A percentile compares a stretch with the other conserved stretches of the same genome.
phyloP scores from a whole-genome alignment of 2,113 vertebrate species.

The Catharus bicknelli region DNA sequence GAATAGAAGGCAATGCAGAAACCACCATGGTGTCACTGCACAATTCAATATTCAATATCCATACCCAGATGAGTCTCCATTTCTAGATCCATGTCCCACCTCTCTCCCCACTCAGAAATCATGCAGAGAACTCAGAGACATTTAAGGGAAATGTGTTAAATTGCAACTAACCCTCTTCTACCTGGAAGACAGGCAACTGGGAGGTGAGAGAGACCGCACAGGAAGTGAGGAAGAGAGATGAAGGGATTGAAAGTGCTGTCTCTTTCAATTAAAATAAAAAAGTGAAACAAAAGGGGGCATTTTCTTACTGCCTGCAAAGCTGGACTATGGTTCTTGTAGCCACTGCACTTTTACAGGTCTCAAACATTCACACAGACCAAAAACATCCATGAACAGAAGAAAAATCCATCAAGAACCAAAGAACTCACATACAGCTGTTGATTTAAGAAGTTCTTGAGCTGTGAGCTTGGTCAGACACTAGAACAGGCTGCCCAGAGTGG shows the following conservation, averaged over 20 bases:
- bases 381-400: not conserved
- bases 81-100: not conserved
- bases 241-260: not conserved
- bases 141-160: not conserved
- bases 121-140: not conserved
- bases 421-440: not conserved
- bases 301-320: not conserved
- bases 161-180: not conserved
- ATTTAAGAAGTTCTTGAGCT: not conserved
- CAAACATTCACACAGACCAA: not conserved
- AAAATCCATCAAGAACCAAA: not conserved
- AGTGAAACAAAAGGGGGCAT: not conserved
- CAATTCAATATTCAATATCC: not conserved
- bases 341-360: not conserved
- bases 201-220: not conserved
- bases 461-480: not conserved
- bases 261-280: not conserved
- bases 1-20: not conserved
- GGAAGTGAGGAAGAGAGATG: not conserved
- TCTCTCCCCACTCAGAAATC: not conserved
- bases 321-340: not conserved
- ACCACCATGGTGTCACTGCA: not conserved
- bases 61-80: not conserved
- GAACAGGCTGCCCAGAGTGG: not conserved
- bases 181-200: not conserved